Conservation (phyloP, 2,113 vertebrate species). For the Neogale vison region DNA sequence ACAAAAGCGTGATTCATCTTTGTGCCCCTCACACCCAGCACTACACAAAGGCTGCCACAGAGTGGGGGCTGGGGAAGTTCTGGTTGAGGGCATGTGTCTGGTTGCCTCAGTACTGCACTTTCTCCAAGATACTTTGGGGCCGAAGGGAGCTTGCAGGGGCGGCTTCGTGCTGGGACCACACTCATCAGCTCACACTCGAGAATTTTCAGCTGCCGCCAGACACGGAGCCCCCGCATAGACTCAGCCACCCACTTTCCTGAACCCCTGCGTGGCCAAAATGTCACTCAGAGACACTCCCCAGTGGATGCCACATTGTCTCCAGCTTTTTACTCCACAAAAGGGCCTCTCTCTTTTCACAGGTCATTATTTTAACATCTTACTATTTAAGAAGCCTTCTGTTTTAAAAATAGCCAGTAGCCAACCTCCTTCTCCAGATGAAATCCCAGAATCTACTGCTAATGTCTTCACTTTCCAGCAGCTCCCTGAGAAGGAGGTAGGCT, state of each 20-base stretch:
- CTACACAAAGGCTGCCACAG: not conserved
- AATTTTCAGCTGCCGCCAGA: not conserved
- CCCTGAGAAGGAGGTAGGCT: not conserved
- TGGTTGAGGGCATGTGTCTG: fast-evolving
- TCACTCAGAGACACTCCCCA: slow-evolving; percentile 22
- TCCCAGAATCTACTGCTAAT: fast-evolving
- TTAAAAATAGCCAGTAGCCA: slow-evolving; percentile 37
- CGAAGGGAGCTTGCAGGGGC: not conserved
- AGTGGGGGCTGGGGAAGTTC: not conserved
- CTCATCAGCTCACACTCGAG: not conserved
- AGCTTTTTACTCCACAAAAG: not conserved
- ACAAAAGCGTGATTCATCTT: slow-evolving; percentile 38
- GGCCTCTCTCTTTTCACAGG: slow-evolving; percentile 13
- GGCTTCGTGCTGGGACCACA: not conserved
- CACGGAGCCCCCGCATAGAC: fast-evolving
- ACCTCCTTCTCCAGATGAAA: not conserved
- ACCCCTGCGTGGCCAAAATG: not conserved
- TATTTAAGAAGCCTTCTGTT: slow-evolving; percentile 38
- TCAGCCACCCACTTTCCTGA: not conserved
- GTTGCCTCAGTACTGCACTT: not conserved
- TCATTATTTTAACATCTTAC: slow-evolving; percentile 57
- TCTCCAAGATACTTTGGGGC: not conserved
- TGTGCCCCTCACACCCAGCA: not conserved
- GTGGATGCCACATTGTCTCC: slow-evolving; percentile 32
- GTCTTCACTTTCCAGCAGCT: not conserved